A percentile compares a stretch with the other conserved stretches of the same genome.
Conservation (phyloP, 2,888 invertebrate genomes). For the Eubasilissa splendida region DNA sequence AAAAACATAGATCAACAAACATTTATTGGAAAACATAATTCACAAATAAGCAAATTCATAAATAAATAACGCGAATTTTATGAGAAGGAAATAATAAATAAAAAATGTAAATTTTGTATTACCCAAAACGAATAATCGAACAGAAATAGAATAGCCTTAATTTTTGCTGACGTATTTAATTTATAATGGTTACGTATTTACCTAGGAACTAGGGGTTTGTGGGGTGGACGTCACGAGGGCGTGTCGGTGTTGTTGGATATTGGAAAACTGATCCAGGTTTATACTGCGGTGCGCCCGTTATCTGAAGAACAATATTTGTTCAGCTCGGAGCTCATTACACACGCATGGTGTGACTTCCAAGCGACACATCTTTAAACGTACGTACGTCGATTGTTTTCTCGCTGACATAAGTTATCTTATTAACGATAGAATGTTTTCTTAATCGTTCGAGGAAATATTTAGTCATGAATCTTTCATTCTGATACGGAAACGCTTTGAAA, state of each 20-base stretch:
- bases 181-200: background rate
- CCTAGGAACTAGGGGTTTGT: background rate
- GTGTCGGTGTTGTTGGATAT: slow-evolving; percentile 17
- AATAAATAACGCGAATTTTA: too few species aligned
- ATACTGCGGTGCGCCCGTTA: slow-evolving; percentile 33
- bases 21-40: too few species aligned
- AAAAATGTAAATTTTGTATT: too few species aligned
- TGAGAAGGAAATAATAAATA: too few species aligned
- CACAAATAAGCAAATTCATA: too few species aligned
- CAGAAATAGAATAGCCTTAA: too few species aligned
- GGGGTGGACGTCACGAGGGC: background rate
- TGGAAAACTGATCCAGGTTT: slow-evolving; percentile 35
- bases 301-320: slow-evolving; percentile 37
- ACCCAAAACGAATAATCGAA: too few species aligned
- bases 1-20: too few species aligned
- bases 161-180: too few species aligned
- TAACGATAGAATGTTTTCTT: background rate
- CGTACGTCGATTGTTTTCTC: background rate
- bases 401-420: slow-evolving; percentile 11
- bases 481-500: too few species aligned
- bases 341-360: background rate
- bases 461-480: too few species aligned
- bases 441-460: background rate
- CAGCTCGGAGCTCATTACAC: slow-evolving; percentile 42
- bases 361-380: background rate